Evolutionary conservation across 2,113 vertebrate species (phyloP).

Genomic region (Nipponia nippon): DNA sequence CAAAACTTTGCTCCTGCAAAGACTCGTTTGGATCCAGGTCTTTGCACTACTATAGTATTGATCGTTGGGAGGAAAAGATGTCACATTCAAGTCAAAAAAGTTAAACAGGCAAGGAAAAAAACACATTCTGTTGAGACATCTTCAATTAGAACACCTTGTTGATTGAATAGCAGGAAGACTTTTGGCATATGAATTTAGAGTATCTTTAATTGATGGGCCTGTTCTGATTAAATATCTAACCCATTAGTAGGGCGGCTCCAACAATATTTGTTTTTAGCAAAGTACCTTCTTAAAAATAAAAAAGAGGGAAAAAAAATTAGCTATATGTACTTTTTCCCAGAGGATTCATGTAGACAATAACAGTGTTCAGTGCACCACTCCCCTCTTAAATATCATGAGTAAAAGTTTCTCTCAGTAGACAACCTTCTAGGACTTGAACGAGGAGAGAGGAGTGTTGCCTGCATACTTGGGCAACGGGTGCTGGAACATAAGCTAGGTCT

Average conservation of each 20-base stretch:
- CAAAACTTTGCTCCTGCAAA: not conserved
- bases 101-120: not conserved
- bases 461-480: not conserved
- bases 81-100: not conserved
- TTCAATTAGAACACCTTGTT: not conserved
- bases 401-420: not conserved
- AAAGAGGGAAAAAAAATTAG: not conserved
- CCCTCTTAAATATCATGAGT: not conserved
- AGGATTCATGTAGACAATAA: not conserved
- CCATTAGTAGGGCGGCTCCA: not conserved
- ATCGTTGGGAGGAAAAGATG: not conserved
- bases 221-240: not conserved
- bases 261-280: not conserved
- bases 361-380: not conserved
- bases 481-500: not conserved
- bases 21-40: not conserved
- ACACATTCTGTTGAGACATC: not conserved
- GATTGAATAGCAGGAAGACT: not conserved
- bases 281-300: not conserved
- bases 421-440: not conserved
- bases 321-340: not conserved
- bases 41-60: not conserved
- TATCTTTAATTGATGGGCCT: not conserved
- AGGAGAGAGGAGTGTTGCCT: not conserved
- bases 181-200: not conserved